phyloP scores from a whole-genome alignment of 1,140 invertebrate genomes.

The Drosophila lowei region DNA sequence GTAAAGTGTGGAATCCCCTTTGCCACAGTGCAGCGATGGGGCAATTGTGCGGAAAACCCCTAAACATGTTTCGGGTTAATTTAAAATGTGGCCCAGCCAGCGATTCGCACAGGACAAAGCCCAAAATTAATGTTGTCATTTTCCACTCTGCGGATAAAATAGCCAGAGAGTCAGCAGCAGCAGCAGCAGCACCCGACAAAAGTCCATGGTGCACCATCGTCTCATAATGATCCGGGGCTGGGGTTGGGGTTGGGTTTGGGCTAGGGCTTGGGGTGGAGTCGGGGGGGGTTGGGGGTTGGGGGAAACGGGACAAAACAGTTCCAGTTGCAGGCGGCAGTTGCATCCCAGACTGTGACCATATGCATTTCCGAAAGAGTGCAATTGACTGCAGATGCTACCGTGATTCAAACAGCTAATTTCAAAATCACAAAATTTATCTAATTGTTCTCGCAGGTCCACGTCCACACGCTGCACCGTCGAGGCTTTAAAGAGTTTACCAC shows the following conservation, averaged over 20 bases:
- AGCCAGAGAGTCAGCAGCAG: slow-evolving; percentile 51
- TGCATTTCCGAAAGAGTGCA: slow-evolving; percentile 61
- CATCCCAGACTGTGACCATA: slow-evolving; percentile 35
- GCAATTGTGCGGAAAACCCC: slow-evolving; percentile 82
- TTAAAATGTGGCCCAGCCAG: slow-evolving; percentile 75
- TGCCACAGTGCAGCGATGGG: slow-evolving; percentile 65
- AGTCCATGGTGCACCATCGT: slow-evolving; percentile 19
- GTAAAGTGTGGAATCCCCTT: slow-evolving; percentile 42
- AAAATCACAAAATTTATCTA: slow-evolving; percentile 71
- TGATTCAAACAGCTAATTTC: slow-evolving; percentile 74
- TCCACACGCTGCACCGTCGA: background rate
- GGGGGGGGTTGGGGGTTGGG: slow-evolving; percentile 21
- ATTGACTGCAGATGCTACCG: slow-evolving; percentile 77
- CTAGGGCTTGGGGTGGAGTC: background rate
- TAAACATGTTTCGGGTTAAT: slow-evolving; percentile 83
- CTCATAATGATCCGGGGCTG: slow-evolving; percentile 36
- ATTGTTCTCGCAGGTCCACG: slow-evolving; percentile 34
- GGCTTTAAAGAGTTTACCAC: slow-evolving; percentile 25
- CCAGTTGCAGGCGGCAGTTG: slow-evolving; percentile 30
- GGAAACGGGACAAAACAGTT: background rate
- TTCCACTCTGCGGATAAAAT: slow-evolving; percentile 78
- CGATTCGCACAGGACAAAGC: slow-evolving; percentile 67
- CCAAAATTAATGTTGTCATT: slow-evolving; percentile 82
- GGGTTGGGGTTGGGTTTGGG: background rate
- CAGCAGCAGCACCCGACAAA: slow-evolving; percentile 43